Conservation (phyloP, 1,140 invertebrate genomes). For the Drosophila seguyi region DNA sequence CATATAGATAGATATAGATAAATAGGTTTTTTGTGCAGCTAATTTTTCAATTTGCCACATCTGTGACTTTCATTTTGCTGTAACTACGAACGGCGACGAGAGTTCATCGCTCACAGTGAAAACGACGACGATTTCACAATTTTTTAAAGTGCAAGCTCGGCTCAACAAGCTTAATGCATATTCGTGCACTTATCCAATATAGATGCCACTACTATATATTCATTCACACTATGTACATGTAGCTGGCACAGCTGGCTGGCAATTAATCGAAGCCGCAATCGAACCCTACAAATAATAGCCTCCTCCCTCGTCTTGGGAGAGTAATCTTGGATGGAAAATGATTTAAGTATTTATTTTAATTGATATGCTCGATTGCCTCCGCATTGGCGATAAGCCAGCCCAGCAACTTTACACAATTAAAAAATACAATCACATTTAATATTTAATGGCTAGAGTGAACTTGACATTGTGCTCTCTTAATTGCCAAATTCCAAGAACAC, state of each 20-base stretch:
- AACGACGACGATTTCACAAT: constrained; percentile 69
- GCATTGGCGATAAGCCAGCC: constrained; percentile 42
- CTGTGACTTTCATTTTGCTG: constrained; percentile 67
- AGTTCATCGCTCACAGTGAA: constrained; percentile 49
- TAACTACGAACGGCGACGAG: constrained; percentile 45
- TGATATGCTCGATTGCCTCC: constrained; percentile 47
- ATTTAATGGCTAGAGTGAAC: constrained; percentile 67
- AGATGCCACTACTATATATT: constrained; percentile 41
- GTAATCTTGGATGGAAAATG: constrained; percentile 42
- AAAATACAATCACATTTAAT: constrained; percentile 35
- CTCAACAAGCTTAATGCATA: constrained; percentile 13
- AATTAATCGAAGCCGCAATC: constrained; percentile 29
- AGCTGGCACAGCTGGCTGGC: constrained; percentile 27
- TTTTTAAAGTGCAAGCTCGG: constrained; percentile 72
- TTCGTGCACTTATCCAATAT: constrained; percentile 44
- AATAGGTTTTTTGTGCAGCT: constrained; percentile 37
- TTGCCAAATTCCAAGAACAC: constrained; percentile 68
- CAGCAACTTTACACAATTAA: constrained; percentile 33
- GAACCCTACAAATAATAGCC: constrained; percentile 7
- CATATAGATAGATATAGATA: constrained; percentile 10
- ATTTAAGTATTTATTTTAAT: constrained; percentile 53
- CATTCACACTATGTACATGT: constrained; percentile 19
- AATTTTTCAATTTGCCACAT: constrained; percentile 75
- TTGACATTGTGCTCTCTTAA: constrained; percentile 74
- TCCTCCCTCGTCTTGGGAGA: constrained; percentile 13